Evolutionary conservation across 1,140 invertebrate species (phyloP).

Genomic region (Teleopsis dalmanni): DNA sequence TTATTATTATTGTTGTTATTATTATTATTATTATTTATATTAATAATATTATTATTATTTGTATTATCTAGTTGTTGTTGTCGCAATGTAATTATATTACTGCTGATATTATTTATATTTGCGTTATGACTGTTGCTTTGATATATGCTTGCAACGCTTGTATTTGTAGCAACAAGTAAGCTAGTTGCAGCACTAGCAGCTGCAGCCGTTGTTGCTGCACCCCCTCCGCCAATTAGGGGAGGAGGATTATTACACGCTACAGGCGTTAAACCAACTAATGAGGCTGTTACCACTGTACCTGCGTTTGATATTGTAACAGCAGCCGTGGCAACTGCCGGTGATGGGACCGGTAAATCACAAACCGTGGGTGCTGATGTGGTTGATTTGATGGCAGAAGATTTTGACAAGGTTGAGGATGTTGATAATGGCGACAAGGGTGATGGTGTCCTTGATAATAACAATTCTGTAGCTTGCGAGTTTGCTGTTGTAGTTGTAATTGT

Average conservation of each 20-base stretch:
- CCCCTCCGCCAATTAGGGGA: constrained; percentile 18
- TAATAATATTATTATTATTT: constrained; percentile 18
- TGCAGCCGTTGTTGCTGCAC: constrained; percentile 19
- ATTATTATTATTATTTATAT: constrained; percentile 2
- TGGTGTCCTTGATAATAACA: constrained; percentile 1
- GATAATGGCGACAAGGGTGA: constrained; percentile 14
- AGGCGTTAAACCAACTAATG: constrained; percentile 11
- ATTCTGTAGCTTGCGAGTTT: not conserved
- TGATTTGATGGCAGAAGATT: constrained; percentile 13
- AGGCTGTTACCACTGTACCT: constrained; percentile 20
- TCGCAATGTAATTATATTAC: constrained; percentile 14
- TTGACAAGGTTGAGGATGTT: constrained; percentile 9
- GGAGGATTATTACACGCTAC: constrained; percentile 27
- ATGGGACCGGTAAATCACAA: constrained; percentile 40
- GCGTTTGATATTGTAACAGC: constrained; percentile 33
- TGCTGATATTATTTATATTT: constrained; percentile 8
- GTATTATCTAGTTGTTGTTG: constrained; percentile 18
- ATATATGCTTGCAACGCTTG: not conserved
- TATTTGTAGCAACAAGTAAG: constrained; percentile 14
- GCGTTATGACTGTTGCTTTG: constrained; percentile 5
- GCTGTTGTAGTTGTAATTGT: constrained; percentile 20
- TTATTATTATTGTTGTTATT: constrained; percentile 10
- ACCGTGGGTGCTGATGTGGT: constrained; percentile 16
- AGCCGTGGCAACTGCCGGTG: constrained; percentile 40
- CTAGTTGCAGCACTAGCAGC: constrained; percentile 14